Conservation (phyloP, 2,888 invertebrate species). For the Cotesia congregata region DNA sequence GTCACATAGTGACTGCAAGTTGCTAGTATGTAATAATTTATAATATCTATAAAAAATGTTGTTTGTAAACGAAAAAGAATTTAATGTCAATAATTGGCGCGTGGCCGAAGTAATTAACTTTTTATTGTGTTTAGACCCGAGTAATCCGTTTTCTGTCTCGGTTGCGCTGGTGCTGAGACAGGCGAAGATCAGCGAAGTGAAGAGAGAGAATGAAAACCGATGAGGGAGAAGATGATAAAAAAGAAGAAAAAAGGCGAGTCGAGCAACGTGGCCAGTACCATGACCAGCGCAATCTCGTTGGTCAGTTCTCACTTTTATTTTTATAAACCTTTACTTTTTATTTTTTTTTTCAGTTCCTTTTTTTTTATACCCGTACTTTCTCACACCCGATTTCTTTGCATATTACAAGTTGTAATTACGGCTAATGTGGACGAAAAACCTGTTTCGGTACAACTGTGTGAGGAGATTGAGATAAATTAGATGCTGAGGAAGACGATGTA, state of each 20-base stretch:
- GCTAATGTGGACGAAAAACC: conserved; percentile 50
- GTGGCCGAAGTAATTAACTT: background rate
- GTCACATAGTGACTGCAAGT: no score
- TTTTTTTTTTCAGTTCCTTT: conserved; percentile 4
- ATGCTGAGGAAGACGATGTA: conserved; percentile 40
- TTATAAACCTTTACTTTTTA: background rate
- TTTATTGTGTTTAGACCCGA: conserved; percentile 1
- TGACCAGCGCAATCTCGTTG: conserved; percentile 68
- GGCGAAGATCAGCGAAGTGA: conserved; percentile 14
- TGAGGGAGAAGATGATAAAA: conserved; percentile 44
- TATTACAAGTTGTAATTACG: background rate
- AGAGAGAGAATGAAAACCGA: conserved; percentile 44
- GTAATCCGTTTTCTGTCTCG: conserved; percentile 37
- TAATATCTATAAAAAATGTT: background rate
- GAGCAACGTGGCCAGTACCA: conserved; percentile 52
- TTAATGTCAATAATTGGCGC: background rate
- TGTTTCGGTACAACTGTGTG: conserved; percentile 10
- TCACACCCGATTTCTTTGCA: conserved; percentile 1
- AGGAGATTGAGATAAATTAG: background rate
- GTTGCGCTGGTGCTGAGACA: conserved; percentile 25
- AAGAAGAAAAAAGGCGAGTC: conserved; percentile 45
- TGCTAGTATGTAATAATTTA: background rate
- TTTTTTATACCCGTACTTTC: background rate
- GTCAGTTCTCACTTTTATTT: conserved; percentile 55
- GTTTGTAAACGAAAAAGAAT: background rate